phyloP scores from a whole-genome alignment of 2,797 vertebrate genomes.

The Aratinga solstitialis region DNA sequence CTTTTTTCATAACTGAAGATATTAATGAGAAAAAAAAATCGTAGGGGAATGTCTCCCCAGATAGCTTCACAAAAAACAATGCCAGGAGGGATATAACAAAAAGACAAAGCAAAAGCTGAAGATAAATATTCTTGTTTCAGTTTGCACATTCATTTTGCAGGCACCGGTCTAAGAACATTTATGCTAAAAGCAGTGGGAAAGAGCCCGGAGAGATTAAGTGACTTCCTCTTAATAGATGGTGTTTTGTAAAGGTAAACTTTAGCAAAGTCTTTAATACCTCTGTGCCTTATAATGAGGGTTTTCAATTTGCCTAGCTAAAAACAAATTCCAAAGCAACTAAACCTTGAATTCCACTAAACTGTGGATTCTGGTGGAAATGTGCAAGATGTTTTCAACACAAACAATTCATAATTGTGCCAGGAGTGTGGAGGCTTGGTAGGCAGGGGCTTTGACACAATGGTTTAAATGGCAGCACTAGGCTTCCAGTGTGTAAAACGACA shows the following conservation, averaged over 20 bases:
- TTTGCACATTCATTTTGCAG: constrained; percentile 1
- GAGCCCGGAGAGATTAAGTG: constrained; percentile 22
- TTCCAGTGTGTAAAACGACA: background rate
- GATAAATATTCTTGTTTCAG: constrained; percentile 10
- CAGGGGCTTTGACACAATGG: background rate
- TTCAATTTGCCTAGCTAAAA: constrained; percentile 29
- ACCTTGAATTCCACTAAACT: background rate
- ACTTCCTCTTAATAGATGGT: constrained; percentile 10
- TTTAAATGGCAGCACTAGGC: background rate
- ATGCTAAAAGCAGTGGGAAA: constrained; percentile 28
- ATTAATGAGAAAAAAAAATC: background rate
- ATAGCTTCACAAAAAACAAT: background rate
- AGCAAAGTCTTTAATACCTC: constrained; percentile 10
- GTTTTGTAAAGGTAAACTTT: constrained; percentile 11
- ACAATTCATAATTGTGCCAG: background rate
- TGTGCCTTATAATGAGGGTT: background rate
- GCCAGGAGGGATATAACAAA: background rate
- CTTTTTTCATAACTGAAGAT: background rate
- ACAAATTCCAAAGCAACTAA: constrained; percentile 36
- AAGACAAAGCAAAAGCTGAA: background rate
- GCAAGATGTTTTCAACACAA: background rate
- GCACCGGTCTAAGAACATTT: constrained; percentile 20
- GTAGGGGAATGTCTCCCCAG: background rate
- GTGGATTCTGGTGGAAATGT: background rate
- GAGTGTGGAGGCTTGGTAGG: background rate